Conservation (phyloP, 2,888 invertebrate genomes). For the Acleris laterana region DNA sequence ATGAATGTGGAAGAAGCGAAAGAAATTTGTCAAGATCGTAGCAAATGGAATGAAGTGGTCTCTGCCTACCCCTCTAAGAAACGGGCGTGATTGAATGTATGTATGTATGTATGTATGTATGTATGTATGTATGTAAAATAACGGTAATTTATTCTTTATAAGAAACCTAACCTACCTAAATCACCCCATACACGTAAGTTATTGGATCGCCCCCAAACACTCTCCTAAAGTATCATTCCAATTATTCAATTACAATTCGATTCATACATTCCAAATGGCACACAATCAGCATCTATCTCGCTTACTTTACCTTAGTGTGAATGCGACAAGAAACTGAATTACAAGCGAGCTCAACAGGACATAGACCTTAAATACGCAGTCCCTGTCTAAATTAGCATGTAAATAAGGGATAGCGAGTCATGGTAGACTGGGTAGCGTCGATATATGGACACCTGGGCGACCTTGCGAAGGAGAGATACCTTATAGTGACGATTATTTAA, state of each 20-base stretch:
- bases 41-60: too few relatives aligned
- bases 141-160: too few relatives aligned
- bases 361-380: background rate
- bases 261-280: conserved; percentile 1
- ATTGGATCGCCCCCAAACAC: background rate
- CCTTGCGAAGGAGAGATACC: background rate
- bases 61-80: too few relatives aligned
- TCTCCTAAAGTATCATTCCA: background rate
- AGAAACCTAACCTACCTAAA: too few relatives aligned
- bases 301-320: background rate
- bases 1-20: too few relatives aligned
- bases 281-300: background rate
- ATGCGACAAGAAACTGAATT: background rate
- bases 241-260: background rate
- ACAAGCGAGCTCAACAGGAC: background rate
- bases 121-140: too few relatives aligned
- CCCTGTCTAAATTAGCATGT: background rate
- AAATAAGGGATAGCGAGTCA: background rate
- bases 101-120: too few relatives aligned
- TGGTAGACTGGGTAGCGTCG: background rate
- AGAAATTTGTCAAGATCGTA: too few relatives aligned
- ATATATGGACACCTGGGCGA: conserved; percentile 3
- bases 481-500: background rate
- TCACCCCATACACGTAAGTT: too few relatives aligned
- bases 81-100: too few relatives aligned